Conservation (phyloP, 2,888 invertebrate species). For the Latheticus oryzae region DNA sequence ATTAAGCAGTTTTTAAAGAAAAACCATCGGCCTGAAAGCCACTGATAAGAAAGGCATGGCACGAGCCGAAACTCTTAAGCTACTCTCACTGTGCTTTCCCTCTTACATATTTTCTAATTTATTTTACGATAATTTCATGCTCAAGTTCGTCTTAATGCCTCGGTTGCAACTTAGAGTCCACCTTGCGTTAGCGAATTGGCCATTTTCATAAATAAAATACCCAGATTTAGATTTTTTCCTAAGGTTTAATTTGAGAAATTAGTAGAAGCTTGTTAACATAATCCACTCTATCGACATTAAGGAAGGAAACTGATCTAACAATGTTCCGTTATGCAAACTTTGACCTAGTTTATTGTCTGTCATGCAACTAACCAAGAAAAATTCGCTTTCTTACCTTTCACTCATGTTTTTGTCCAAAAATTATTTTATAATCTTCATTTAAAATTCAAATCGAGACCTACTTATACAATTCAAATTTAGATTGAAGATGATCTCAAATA, state of each 20-base stretch:
- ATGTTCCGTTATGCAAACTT: conserved; percentile 24
- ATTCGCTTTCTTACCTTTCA: conserved; percentile 8
- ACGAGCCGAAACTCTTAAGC: conserved; percentile 36
- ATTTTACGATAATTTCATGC: conserved; percentile 40
- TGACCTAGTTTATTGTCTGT: conserved; percentile 25
- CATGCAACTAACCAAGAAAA: conserved; percentile 21
- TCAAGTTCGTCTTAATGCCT: conserved; percentile 27
- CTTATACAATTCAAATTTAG: conserved; percentile 10
- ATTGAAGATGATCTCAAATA: conserved; percentile 9
- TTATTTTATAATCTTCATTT: conserved; percentile 7
- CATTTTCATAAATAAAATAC: conserved; percentile 18
- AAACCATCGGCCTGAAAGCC: conserved; percentile 41
- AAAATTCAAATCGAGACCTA: conserved; percentile 13
- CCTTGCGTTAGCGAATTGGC: conserved; percentile 4
- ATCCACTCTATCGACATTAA: conserved; percentile 15
- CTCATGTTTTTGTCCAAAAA: conserved; percentile 11
- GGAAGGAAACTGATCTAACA: conserved; percentile 20
- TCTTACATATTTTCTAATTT: conserved; percentile 42
- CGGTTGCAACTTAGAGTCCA: conserved; percentile 24
- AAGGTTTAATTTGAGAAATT: too few species aligned
- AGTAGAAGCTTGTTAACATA: too few species aligned
- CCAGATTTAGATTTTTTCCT: too few species aligned
- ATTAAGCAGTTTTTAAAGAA: conserved; percentile 42
- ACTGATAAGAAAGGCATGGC: conserved; percentile 37
- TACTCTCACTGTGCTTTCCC: conserved; percentile 23